Percentiles rank a stretch among this genome's conserved stretches.
Evolutionary conservation across 2,797 vertebrate species (phyloP).

Genomic region (Myripristis jacobus): DNA sequence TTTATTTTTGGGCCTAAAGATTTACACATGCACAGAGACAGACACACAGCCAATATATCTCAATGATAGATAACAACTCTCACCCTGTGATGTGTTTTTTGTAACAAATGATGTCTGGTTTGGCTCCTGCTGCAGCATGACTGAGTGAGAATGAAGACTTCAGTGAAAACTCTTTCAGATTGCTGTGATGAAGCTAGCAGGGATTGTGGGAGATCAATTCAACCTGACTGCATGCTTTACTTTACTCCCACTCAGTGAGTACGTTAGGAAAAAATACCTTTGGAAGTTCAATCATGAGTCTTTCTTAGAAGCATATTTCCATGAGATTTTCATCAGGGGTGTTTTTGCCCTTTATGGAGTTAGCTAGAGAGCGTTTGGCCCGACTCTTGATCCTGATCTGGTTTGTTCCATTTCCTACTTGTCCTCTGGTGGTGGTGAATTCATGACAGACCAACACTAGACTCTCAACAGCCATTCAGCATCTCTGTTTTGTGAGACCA

Average conservation of each 20-base stretch:
- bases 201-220: constrained; percentile 41
- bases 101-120: constrained; percentile 56
- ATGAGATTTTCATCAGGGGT: constrained; percentile 62
- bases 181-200: constrained; percentile 38
- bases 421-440: constrained; percentile 39
- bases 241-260: constrained; percentile 47
- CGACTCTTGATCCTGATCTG: constrained; percentile 50
- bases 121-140: constrained; percentile 48
- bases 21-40: not conserved
- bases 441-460: constrained; percentile 34
- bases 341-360: constrained; percentile 68
- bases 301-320: constrained; percentile 60
- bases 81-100: constrained; percentile 39
- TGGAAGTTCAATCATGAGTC: constrained; percentile 49
- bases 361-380: constrained; percentile 55
- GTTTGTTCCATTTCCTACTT: constrained; percentile 59
- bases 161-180: constrained; percentile 39
- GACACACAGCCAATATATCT: constrained; percentile 38
- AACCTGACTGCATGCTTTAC: constrained; percentile 42
- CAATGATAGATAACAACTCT: constrained; percentile 46
- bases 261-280: constrained; percentile 23
- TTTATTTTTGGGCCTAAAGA: constrained; percentile 25
- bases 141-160: constrained; percentile 52
- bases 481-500: constrained; percentile 27
- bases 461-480: constrained; percentile 10